Base-by-base conservation (phyloP, 2,113 vertebrate species). In the Illadopsis cleaveri region DNA sequence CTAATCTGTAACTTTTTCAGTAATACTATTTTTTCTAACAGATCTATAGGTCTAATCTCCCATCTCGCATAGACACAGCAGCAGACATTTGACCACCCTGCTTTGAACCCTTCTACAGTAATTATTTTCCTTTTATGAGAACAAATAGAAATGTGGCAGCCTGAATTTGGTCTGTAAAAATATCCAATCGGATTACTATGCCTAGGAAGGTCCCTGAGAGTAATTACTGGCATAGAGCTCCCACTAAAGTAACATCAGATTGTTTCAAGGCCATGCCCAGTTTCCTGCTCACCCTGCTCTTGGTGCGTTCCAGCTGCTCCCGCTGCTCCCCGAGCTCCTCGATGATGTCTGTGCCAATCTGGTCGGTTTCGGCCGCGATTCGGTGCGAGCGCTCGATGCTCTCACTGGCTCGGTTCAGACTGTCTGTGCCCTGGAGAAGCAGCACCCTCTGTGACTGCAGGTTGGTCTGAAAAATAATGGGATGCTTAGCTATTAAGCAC, bases 301-400 rank as follows among this genome's bases (percentile, higher is more conserved):
- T 98, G 82, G 98, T 98, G 38, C 99, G 99, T 65, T 99, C 99
- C 97, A 99, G 97, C 53, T 99, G 99, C 18, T 99, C 99, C 68
- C 99, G 97, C 95, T 99, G 99, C 47, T 98, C 99, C 27, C 99
- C 99, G 1, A 99, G 98, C 54, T 99, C 99, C 90, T 99, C 99
- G 7, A 99, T 99, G 65, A 99, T 99, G 24, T 99, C 99, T 0
- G 98, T 98, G 78, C 99, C 99, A 18, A 99, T 98, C 81, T 99
- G 98, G 58, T 99, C 99, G 0, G 99, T 99, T 86, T 99, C 99
- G 0, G 97, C 98, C 9, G 99, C 99, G 38, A 99, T 98, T 30
- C 98, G 98, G 44, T 99, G 99, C 13, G 99, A 99, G 38, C 99
- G 98, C 44, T 99, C 99, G 12, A 99, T 98, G 85, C 99, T 99